Conservation (phyloP, 2,888 invertebrate species). For the Lathronympha strigana region DNA sequence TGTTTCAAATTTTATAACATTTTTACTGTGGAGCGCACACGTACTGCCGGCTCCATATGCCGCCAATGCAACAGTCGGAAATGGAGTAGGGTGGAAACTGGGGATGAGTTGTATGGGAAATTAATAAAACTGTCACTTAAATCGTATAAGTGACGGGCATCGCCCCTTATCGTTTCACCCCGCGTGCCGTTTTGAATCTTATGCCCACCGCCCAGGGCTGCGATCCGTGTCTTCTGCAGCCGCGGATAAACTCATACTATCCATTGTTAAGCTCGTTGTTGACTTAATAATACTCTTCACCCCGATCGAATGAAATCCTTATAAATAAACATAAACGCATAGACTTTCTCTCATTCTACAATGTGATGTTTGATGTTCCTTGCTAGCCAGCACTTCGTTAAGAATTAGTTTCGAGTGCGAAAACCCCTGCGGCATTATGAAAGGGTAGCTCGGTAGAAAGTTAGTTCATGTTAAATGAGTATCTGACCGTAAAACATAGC, state of each 20-base stretch:
- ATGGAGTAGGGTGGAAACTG: slow-evolving; percentile 75
- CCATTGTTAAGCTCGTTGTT: slow-evolving; percentile 76
- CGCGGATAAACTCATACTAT: slow-evolving; percentile 60
- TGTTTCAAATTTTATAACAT: slow-evolving; percentile 52
- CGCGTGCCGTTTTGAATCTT: slow-evolving; percentile 62
- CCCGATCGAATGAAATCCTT: slow-evolving; percentile 67
- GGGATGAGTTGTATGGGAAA: slow-evolving; percentile 84
- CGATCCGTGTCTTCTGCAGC: slow-evolving; percentile 50
- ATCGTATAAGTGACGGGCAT: slow-evolving; percentile 77
- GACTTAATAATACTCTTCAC: slow-evolving; percentile 75
- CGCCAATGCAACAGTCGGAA: slow-evolving; percentile 71
- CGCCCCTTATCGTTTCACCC: slow-evolving; percentile 62
- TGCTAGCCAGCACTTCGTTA: not conserved
- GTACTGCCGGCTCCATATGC: slow-evolving; percentile 71
- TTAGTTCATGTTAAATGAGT: slow-evolving; percentile 47
- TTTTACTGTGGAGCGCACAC: slow-evolving; percentile 50
- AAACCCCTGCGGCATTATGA: slow-evolving; percentile 15
- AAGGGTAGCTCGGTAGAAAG: slow-evolving; percentile 32
- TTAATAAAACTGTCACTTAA: slow-evolving; percentile 91
- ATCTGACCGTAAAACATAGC: slow-evolving; percentile 54
- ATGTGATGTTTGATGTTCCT: slow-evolving; percentile 15
- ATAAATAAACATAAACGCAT: slow-evolving; percentile 67
- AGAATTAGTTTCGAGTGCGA: not conserved
- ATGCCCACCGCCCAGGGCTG: slow-evolving; percentile 52
- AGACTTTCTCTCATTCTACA: slow-evolving; percentile 43